These are phyloP conservation scores for Agrochola macilenta DNA, from an alignment of 2,888 invertebrate genomes.

Conservation along the genomic window DNA sequence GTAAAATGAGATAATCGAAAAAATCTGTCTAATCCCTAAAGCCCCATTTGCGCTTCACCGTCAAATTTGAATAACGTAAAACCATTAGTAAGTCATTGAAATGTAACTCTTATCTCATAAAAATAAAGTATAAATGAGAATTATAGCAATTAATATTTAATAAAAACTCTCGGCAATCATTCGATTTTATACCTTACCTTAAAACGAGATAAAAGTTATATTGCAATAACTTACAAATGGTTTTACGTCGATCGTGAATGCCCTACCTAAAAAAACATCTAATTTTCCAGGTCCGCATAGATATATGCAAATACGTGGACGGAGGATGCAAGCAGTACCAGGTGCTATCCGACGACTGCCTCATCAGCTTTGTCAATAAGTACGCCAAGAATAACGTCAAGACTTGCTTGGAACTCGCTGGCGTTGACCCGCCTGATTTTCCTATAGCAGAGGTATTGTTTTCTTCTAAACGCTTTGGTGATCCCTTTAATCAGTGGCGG, in stretches of 20 bases:
- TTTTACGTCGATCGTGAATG: neutral
- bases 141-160: neutral
- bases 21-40: too few relatives aligned
- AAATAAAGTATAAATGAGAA: neutral
- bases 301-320: constrained; percentile 62
- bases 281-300: constrained; percentile 50
- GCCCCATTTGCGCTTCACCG: too few relatives aligned
- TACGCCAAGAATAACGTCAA: constrained; percentile 56
- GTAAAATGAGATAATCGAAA: too few relatives aligned
- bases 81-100: neutral
- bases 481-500: too few relatives aligned
- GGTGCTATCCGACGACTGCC: constrained; percentile 49
- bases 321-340: constrained; percentile 68
- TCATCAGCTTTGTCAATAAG: constrained; percentile 46
- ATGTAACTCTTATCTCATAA: neutral
- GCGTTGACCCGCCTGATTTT: constrained; percentile 61
- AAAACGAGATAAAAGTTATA: neutral
- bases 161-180: neutral
- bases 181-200: neutral
- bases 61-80: neutral
- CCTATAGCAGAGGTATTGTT: constrained; percentile 42
- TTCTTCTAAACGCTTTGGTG: too few relatives aligned
- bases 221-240: neutral
- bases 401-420: constrained; percentile 32
- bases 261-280: neutral